Evolutionary conservation across 2,797 vertebrate genomes (phyloP), one percentile per base, ranked within the genome.

Genomic region (Adelosebastes latens): DNA sequence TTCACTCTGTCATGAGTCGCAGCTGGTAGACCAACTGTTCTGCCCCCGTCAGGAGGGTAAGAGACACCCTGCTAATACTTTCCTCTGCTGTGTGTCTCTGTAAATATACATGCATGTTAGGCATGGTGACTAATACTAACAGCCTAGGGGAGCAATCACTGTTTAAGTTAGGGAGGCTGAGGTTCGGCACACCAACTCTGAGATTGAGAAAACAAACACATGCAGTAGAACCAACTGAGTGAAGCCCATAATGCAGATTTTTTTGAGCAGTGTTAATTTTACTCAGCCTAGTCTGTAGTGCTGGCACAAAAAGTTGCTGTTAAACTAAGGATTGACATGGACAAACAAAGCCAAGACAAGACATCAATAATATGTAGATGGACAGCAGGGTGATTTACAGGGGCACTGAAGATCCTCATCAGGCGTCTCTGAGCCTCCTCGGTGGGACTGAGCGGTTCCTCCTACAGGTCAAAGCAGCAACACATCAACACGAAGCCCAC

Each of bases 371-470:
- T 12, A 56, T 61, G 29, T 55, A 85, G 53, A 81, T 8, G 46
- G 24, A 32, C 8, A 82, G 75, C 22, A 12, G 2, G 58, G 67
- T 59, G 89, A 95, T 97, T 92, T 98, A 98, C 97, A 95, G 97
- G 92, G 77, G 95, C 72, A 29, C 88, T 92, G 97, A 98, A 99
- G 97, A 98, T 98, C 96, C 96, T 97, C 95, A 98, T 97, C 89
- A 98, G 95, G 31, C 96, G 96, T 86, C 93, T 96, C 93, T 96
- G 97, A 27, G 97, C 97, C 88, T 98, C 97, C 90, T 97, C 97
- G 2, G 94, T 90, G 0, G 97, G 95, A 90, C 95, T 97, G 94
- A 95, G 93, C 58, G 12, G 91, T 62, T 91, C 92, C 87, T 95
- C 96, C 98, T 98, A 95, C 80, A 95, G 93, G 96, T 93, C 88